Evolutionary conservation across 1,140 invertebrate genomes (phyloP), one percentile per base, ranked within the genome.

Genomic region (Ganaspis sp.): DNA sequence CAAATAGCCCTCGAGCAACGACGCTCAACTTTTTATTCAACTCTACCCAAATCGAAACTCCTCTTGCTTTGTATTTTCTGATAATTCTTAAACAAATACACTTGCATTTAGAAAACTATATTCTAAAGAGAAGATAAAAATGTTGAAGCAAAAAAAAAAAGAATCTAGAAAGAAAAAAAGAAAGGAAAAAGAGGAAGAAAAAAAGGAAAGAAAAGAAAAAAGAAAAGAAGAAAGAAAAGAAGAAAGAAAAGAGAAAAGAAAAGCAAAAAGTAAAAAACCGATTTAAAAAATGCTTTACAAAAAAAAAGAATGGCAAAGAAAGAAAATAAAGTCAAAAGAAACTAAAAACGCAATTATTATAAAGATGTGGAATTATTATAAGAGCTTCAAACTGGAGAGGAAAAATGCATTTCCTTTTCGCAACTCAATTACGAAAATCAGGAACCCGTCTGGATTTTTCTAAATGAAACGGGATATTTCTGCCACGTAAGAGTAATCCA

Each of bases 21-120:
- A 83, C 83, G 87, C 83, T 87, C 86, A 87, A 88, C 84, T 87
- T 87, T 88, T 88, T 86, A 83, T 87, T 81, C 79, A 81, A 85
- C 83, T 86, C 84, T 26, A 11, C 58, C 58, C 23, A 29, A 64
- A 64, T 64, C 21, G 58, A 64, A 64, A 69, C 75, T 79, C 73
- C 73, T 73, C 40, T 72, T 37, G 12, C n/a, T 70, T 69, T 64
- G 53, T 64, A 15, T 29, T 53, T 19, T 58, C 19, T 49, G 26
- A 53, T 23, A 17, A 17, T 45, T 38, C 23, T 26, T 64, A 29
- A 64, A 29, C 15, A 64, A 64, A 64, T 64, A 64, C 53, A 58
- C 8, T 23, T 21, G 19, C 12, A 9, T 23, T 12, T 15, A 58
- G 11, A 58, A 12, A 12, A 58, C 23, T 26, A 58, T 12, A 15